Evolutionary conservation across 1,140 invertebrate species (phyloP), one percentile per base, ranked within the genome.

Genomic region (Neodiprion fabricii): DNA sequence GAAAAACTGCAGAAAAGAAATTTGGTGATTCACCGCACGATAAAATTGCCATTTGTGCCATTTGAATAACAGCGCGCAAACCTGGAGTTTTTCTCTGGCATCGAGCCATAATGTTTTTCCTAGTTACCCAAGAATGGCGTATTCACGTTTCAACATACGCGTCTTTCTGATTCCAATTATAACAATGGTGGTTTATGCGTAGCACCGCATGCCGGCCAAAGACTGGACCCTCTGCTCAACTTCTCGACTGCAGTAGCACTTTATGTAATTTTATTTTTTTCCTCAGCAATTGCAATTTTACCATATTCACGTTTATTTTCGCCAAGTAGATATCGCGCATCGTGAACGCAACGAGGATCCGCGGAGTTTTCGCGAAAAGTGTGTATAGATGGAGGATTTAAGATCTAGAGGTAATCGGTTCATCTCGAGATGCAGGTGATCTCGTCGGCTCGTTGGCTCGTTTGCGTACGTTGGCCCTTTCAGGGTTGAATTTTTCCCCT

Each of bases 1-100:
- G 17, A 40, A 40, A 40, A 40, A 40, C 28, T 40, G 28, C 28
- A 40, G 28, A 40, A 40, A 40, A 40, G 28, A 61, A 61, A 61
- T 61, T 61, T 61, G 53, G 53, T 17, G 53, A 61, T 61, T 61
- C 53, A 61, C 53, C n/a, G 53, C 53, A 61, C 53, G 53, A 61
- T 61, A 61, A 61, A 61, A 61, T 61, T 61, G 53, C 53, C 53
- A 61, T 61, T 61, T 61, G 53, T 61, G 53, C n/a, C 53, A 61
- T 61, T 61, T 61, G 53, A 61, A 61, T 61, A 61, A 61, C 53
- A 8, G 53, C n/a, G n/a, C 53, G 53, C 53, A 7, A 61, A 17
- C 11, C n/a, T 9, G 28, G 53, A 61, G 53, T 61, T 61, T 61
- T 61, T 17, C 11, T 17, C 53, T 61, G 53, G 53, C 53, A 61